phyloP scores from a whole-genome alignment of 2,888 invertebrate genomes.

The Atherix ibis region DNA sequence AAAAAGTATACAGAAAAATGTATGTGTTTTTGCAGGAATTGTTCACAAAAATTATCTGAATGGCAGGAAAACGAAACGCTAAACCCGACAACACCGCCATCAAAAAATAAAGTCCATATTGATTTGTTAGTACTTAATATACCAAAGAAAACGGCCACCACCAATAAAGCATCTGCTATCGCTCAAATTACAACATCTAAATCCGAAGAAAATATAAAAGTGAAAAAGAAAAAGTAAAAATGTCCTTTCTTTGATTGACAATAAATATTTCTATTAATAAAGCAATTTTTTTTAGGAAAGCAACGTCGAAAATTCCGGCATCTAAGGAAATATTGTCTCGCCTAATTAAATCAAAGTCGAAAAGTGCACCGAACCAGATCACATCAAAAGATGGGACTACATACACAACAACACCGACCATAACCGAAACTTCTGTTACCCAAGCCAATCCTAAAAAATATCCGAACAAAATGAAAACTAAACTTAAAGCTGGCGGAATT shows the following conservation, averaged over 20 bases:
- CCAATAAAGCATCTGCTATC: background rate
- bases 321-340: conserved; percentile 21
- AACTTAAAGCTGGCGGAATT: conserved; percentile 43
- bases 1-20: too few species aligned
- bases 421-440: conserved; percentile 25
- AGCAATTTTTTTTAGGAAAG: background rate
- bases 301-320: conserved; percentile 19
- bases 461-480: conserved; percentile 15
- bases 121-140: conserved; percentile 8
- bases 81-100: background rate
- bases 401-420: conserved; percentile 21
- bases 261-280: background rate
- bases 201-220: conserved; percentile 2
- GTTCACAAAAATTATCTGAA: conserved; percentile 44
- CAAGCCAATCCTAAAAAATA: conserved; percentile 9
- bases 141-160: conserved; percentile 2
- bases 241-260: too few species aligned
- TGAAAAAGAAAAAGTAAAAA: conserved; percentile 5
- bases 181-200: background rate
- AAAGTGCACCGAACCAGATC: conserved; percentile 3
- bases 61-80: conserved; percentile 20
- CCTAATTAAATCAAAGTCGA: conserved; percentile 15
- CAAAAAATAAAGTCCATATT: conserved; percentile 10
- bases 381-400: conserved; percentile 5
- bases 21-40: conserved; percentile 45